Evolutionary conservation across 2,888 invertebrate species (phyloP).

Genomic region (Apocheima hispidaria): DNA sequence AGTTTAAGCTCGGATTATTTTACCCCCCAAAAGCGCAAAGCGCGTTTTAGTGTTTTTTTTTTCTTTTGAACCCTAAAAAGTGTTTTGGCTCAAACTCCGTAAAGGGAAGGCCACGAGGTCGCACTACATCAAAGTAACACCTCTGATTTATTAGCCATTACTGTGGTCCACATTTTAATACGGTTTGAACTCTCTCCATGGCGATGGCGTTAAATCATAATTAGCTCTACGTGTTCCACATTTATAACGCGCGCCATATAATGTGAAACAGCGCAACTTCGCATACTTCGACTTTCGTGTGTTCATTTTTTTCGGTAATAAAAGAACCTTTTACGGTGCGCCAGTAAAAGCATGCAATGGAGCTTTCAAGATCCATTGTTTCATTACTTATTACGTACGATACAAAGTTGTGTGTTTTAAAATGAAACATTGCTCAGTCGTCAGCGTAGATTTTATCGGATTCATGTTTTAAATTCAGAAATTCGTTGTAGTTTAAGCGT

Average conservation of each 20-base stretch:
- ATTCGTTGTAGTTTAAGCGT: slow-evolving; percentile 8
- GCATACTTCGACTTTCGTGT: slow-evolving; percentile 43
- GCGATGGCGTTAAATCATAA: slow-evolving; percentile 64
- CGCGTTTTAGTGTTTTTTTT: too few species aligned
- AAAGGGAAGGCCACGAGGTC: slow-evolving; percentile 59
- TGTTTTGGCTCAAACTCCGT: too few species aligned
- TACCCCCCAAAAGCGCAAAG: too few species aligned
- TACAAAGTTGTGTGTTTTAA: slow-evolving; percentile 17
- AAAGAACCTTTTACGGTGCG: slow-evolving; percentile 43
- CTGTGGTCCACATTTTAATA: slow-evolving; percentile 65
- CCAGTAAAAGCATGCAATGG: slow-evolving; percentile 39
- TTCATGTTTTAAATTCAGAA: slow-evolving; percentile 2
- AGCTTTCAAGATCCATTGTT: slow-evolving; percentile 40
- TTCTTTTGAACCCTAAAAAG: too few species aligned
- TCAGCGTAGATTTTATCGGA: slow-evolving; percentile 1
- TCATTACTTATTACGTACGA: slow-evolving; percentile 27
- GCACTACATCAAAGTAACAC: slow-evolving; percentile 64
- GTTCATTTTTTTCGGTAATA: slow-evolving; percentile 47
- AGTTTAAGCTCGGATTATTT: too few species aligned
- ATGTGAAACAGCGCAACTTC: slow-evolving; percentile 49
- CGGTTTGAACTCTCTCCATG: slow-evolving; percentile 58
- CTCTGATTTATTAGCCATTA: slow-evolving; percentile 69
- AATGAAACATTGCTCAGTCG: slow-evolving; percentile 12
- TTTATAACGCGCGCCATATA: slow-evolving; percentile 46
- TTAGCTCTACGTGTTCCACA: slow-evolving; percentile 55